Evolutionary conservation across 35 echinoderm and acorn worm species (phyloP), one percentile per base, ranked within the genome.

Genomic region (Ptychodera flava): DNA sequence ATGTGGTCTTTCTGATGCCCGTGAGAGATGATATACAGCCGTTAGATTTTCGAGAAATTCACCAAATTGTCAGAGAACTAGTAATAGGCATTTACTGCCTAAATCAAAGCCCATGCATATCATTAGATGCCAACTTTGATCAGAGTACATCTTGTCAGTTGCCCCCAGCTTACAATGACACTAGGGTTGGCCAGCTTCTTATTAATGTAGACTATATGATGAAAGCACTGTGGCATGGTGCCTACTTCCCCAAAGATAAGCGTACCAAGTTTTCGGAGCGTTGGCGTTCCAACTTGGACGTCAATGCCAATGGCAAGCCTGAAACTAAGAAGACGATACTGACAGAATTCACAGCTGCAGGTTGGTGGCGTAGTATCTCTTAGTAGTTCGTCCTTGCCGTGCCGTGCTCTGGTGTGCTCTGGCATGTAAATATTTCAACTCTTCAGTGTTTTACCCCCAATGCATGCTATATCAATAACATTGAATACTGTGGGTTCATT

Each of bases 191-290:
- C 0, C 96, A 99, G 85, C 38, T 94, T 30, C 77, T 94, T 16
- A 99, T 90, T 31, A 88, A 94, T 52, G 86, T 97, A 22, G 96
- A 99, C 86, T 94, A 99, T 45, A 99, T 99, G 92, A 94, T 99
- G 88, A 99, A 94, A 84, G 87, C 89, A 6, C 76, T 99, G 28
- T 94, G 96, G 96, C 96, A 99, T 86, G 96, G 96, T 16, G 84
- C 88, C 1, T 94, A 94, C 80, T 94, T 94, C 78, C 96, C 96
- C 0, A 92, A 91, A 78, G 96, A 99, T 53, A 99, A 99, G 32
- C 76, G 95, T 30, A 34, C 87, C 16, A 94, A 99, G 87, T 99
- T 99, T 87, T 78, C 90, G 0, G 96, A 99, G 64, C 88, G 93
- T 38, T 99, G 96, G 96, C 87, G 96, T 30, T 99, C 96, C 0